Conservation (phyloP, 2,113 vertebrate species). For the Rynchops niger region DNA sequence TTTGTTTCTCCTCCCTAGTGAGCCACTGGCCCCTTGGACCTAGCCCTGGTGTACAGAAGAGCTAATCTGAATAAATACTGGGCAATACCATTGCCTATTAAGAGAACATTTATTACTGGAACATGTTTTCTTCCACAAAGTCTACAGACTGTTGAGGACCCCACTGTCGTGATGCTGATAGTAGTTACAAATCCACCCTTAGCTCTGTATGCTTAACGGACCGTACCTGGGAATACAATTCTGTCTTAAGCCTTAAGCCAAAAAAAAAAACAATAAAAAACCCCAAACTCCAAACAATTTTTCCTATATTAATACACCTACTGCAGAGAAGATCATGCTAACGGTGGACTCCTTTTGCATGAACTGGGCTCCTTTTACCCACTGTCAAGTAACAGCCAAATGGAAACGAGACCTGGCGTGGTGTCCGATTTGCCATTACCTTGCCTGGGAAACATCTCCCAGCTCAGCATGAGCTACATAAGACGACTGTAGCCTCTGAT, state of each 20-base stretch:
- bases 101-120: not conserved
- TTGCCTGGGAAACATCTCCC: not conserved
- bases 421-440: not conserved
- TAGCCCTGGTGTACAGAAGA: not conserved
- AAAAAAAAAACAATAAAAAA: not conserved
- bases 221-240: not conserved
- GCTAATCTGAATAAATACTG: not conserved
- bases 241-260: fast-evolving
- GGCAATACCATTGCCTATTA: fast-evolving
- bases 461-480: not conserved
- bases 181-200: not conserved
- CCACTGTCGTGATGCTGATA: fast-evolving
- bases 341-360: too few species aligned
- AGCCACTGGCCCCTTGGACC: not conserved
- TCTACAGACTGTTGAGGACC: too few species aligned
- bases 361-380: not conserved
- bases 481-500: not conserved
- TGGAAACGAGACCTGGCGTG: fast-evolving
- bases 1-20: not conserved
- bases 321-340: not conserved
- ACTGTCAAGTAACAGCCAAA: not conserved
- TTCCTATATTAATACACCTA: not conserved
- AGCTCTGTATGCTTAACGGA: not conserved
- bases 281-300: not conserved
- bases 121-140: not conserved